Percentiles rank a stretch among this genome's conserved stretches.
Evolutionary conservation across 2,888 invertebrate genomes (phyloP).

Genomic region (Spodoptera exigua): DNA sequence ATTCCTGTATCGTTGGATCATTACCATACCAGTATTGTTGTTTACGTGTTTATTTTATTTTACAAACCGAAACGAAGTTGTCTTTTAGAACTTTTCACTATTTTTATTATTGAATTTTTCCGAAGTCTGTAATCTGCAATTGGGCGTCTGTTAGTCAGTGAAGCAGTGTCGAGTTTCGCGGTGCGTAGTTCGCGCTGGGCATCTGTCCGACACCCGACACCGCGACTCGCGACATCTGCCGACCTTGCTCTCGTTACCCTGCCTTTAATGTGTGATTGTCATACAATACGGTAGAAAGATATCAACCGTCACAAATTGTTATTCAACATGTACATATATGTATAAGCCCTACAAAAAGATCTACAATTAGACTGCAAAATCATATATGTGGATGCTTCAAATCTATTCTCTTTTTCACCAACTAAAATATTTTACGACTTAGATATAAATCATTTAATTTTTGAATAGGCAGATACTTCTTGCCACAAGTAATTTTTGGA

Average conservation of each 20-base stretch:
- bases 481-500: conserved; percentile 29
- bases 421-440: no score
- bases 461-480: conserved; percentile 6
- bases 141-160: conserved; percentile 9
- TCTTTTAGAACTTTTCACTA: no score
- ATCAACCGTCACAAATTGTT: no score
- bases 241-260: conserved; percentile 61
- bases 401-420: no score
- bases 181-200: conserved; percentile 30
- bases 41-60: no score
- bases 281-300: conserved; percentile 1
- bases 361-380: no score
- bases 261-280: conserved; percentile 29
- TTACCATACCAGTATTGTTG: conserved; percentile 5
- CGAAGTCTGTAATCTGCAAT: background rate
- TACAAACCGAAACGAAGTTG: no score
- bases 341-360: no score
- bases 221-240: conserved; percentile 63
- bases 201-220: conserved; percentile 62
- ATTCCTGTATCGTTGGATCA: conserved; percentile 4
- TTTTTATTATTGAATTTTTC: no score
- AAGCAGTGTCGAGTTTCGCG: conserved; percentile 33
- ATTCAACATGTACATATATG: no score
- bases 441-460: conserved; percentile 19
- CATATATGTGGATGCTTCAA: no score